Percentiles rank a stretch among this genome's conserved stretches.
Conservation (phyloP, 1,140 invertebrate species). For the Zaprionus vittiger region DNA sequence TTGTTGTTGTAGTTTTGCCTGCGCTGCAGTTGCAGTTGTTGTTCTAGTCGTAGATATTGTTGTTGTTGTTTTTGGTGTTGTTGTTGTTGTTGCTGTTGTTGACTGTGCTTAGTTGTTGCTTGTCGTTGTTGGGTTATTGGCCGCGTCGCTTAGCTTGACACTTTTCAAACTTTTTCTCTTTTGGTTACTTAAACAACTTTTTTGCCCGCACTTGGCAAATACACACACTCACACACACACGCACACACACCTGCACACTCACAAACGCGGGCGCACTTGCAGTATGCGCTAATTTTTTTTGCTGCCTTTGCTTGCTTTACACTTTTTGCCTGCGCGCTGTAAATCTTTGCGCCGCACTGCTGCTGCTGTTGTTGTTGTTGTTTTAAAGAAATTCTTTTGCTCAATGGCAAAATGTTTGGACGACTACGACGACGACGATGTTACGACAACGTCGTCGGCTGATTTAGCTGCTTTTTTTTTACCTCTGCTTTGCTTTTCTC, state of each 20-base stretch:
- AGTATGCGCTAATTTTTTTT: conserved; percentile 59
- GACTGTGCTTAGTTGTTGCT: not conserved
- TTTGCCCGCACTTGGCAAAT: conserved; percentile 31
- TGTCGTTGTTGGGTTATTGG: conserved; percentile 63
- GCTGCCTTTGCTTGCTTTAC: conserved; percentile 45
- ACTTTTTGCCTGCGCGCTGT: conserved; percentile 55
- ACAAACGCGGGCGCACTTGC: conserved; percentile 26
- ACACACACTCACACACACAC: conserved; percentile 16
- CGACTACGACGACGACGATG: conserved; percentile 21
- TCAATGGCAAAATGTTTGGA: conserved; percentile 58
- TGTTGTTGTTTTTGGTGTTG: conserved; percentile 18
- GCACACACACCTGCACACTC: conserved; percentile 25
- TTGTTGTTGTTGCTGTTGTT: conserved; percentile 13
- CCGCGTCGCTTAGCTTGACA: conserved; percentile 68
- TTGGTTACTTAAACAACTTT: conserved; percentile 65
- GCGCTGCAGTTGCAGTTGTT: not conserved
- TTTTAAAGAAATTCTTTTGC: conserved; percentile 59
- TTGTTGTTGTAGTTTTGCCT: not conserved
- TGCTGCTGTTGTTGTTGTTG: conserved; percentile 32
- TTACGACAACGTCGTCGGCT: conserved; percentile 33
- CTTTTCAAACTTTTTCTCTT: conserved; percentile 75
- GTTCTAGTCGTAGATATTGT: not conserved
- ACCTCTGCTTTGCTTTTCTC: conserved; percentile 6
- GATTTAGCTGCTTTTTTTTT: conserved; percentile 15
- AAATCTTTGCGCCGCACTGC: conserved; percentile 43